These are phyloP conservation scores for Callitettix versicolor DNA, from an alignment of 1,140 invertebrate species.

Conservation along the genomic window DNA sequence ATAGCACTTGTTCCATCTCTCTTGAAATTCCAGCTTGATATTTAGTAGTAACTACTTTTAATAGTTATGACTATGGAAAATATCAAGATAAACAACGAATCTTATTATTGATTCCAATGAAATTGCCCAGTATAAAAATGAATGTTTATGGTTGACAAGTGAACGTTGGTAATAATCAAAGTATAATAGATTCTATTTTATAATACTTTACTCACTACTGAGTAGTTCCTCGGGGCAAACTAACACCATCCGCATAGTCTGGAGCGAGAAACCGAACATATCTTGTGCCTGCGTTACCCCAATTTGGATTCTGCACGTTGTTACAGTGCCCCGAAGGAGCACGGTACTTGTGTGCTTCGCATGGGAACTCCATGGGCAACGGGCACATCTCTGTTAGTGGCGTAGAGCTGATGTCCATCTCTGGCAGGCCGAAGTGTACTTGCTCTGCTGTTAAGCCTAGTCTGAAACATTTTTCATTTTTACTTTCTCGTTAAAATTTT, in stretches of 20 bases:
- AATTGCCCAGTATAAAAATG: too few species aligned
- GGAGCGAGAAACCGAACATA: slow-evolving; percentile 31
- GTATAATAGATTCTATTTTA: too few species aligned
- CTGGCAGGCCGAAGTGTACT: slow-evolving; percentile 37
- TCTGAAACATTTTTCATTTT: slow-evolving; percentile 28
- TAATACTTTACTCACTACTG: too few species aligned
- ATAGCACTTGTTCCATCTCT: too few species aligned
- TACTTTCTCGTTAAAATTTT: background rate
- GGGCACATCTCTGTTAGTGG: slow-evolving; percentile 35
- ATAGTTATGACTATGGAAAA: too few species aligned
- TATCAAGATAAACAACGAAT: too few species aligned
- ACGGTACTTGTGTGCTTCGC: slow-evolving; percentile 31
- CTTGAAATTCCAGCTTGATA: too few species aligned
- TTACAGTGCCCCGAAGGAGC: slow-evolving; percentile 53
- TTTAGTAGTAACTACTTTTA: too few species aligned
- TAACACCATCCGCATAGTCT: slow-evolving; percentile 37
- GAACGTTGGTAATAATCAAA: too few species aligned
- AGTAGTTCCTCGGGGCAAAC: slow-evolving; percentile 21
- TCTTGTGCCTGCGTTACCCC: slow-evolving; percentile 45
- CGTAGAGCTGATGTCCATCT: slow-evolving; percentile 36
- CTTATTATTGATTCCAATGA: too few species aligned
- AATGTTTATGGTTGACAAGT: too few species aligned
- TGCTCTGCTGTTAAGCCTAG: slow-evolving; percentile 35
- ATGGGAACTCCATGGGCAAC: slow-evolving; percentile 34
- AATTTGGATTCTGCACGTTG: slow-evolving; percentile 48